Percentiles rank a stretch among this genome's conserved stretches.
phyloP scores from a whole-genome alignment of 2,797 vertebrate genomes.

The Apogon talboti region DNA sequence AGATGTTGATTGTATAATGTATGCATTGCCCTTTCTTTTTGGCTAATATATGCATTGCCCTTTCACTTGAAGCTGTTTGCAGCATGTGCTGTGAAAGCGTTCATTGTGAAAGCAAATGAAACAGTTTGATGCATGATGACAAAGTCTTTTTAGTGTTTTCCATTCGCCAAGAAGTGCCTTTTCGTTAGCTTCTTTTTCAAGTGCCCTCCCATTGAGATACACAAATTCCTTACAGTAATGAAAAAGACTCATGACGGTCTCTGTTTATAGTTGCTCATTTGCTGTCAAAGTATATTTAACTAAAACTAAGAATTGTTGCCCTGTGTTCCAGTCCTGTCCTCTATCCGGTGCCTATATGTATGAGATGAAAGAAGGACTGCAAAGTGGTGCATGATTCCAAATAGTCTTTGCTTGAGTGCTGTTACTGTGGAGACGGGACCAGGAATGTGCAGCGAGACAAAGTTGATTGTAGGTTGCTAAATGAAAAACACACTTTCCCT shows the following conservation, averaged over 20 bases:
- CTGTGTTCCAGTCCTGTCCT: conserved; percentile 41
- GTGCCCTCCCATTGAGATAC: conserved; percentile 38
- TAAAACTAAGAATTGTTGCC: conserved; percentile 35
- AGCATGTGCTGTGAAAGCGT: conserved; percentile 64
- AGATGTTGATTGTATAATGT: conserved; percentile 76
- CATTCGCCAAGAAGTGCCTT: conserved; percentile 27
- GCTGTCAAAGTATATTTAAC: conserved; percentile 34
- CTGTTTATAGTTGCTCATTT: conserved; percentile 18
- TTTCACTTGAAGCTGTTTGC: conserved; percentile 71
- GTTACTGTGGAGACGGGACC: conserved; percentile 76
- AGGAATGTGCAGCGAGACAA: conserved; percentile 79
- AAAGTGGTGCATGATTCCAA: conserved; percentile 77
- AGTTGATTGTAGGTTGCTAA: conserved; percentile 81
- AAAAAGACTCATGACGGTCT: conserved; percentile 39
- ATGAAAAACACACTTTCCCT: conserved; percentile 81
- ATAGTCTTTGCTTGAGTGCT: conserved; percentile 78
- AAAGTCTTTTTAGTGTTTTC: conserved; percentile 63
- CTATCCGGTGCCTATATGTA: conserved; percentile 27
- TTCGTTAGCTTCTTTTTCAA: conserved; percentile 23
- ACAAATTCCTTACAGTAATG: conserved; percentile 47
- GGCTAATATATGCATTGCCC: conserved; percentile 80
- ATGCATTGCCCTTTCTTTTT: conserved; percentile 78
- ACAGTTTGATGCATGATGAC: conserved; percentile 70
- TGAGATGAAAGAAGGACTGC: conserved; percentile 67
- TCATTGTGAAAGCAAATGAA: conserved; percentile 73